Evolutionary conservation across 2,113 vertebrate genomes (phyloP).

Genomic region (Phaethornis superciliosus): DNA sequence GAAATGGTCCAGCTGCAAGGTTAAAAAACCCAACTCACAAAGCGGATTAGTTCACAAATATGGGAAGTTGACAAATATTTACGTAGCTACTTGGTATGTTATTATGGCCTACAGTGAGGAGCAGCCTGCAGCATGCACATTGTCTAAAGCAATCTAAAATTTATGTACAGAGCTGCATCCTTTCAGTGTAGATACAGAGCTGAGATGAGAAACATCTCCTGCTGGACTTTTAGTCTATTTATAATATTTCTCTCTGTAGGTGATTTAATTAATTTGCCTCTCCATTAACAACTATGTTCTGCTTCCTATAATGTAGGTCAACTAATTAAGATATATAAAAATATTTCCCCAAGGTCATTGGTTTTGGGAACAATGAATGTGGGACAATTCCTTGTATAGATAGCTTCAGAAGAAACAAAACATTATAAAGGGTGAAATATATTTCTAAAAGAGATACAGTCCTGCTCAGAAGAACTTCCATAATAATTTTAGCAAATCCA

Average conservation of each 20-base stretch:
- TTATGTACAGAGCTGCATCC: not conserved
- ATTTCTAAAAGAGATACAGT: not conserved
- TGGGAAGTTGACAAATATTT: not conserved
- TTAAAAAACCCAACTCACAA: not conserved
- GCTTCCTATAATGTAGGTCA: constrained; percentile 49
- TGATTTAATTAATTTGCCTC: constrained; percentile 44
- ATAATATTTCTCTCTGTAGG: constrained; percentile 5
- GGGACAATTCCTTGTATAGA: constrained; percentile 28
- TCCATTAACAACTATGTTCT: constrained; percentile 40
- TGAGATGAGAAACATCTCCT: not conserved
- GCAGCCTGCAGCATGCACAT: not conserved
- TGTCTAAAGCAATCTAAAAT: not conserved
- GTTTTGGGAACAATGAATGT: constrained; percentile 53
- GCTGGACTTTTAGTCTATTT: constrained; percentile 13
- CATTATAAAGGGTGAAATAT: not conserved
- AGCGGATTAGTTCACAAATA: not conserved
- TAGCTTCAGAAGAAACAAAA: constrained; percentile 12
- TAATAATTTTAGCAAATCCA: not conserved
- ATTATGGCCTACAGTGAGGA: not conserved
- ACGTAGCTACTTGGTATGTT: not conserved
- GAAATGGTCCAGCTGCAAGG: not conserved
- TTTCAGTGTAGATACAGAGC: not conserved
- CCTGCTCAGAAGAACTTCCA: not conserved
- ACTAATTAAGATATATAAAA: constrained; percentile 68
- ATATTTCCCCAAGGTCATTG: constrained; percentile 53